These are phyloP conservation scores for Callopanchax toddi DNA, from an alignment of 2,113 vertebrate species.

Conservation along the genomic window DNA sequence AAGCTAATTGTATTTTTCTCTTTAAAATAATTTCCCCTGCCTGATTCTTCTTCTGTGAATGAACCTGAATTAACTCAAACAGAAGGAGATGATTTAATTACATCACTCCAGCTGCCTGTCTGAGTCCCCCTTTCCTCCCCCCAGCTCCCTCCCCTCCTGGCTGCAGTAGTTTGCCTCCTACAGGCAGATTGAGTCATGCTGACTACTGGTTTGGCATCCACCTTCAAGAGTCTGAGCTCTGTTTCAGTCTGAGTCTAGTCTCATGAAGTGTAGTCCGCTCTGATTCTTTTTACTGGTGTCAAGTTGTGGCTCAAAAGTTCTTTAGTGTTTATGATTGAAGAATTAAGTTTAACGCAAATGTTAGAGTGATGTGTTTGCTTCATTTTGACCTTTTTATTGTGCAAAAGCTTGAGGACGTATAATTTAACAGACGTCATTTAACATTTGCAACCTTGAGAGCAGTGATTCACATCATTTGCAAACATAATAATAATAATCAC, in stretches of 20 bases:
- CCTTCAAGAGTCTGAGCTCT: constrained; percentile 49
- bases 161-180: constrained; percentile 66
- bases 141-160: constrained; percentile 39
- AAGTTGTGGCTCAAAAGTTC: neutral
- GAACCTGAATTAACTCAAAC: constrained; percentile 17
- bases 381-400: neutral
- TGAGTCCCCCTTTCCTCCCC: constrained; percentile 65
- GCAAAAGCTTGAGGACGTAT: constrained; percentile 1
- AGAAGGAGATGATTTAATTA: constrained; percentile 22
- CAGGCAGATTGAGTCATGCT: constrained; percentile 67
- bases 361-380: no score
- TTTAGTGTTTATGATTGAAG: neutral
- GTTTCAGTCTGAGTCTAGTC: constrained; percentile 35
- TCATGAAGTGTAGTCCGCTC: constrained; percentile 10
- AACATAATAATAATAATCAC: neutral
- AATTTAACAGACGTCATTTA: constrained; percentile 2
- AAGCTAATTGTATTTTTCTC: neutral
- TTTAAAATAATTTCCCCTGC: neutral
- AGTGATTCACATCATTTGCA: neutral
- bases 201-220: constrained; percentile 56
- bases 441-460: constrained; percentile 13
- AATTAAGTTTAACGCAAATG: no score
- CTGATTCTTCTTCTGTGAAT: neutral
- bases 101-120: constrained; percentile 63
- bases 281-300: constrained; percentile 21